These are phyloP conservation scores for Palythoa grandiflora DNA, from an alignment of 92 coral and sea anemone species.

Conservation along the genomic window DNA sequence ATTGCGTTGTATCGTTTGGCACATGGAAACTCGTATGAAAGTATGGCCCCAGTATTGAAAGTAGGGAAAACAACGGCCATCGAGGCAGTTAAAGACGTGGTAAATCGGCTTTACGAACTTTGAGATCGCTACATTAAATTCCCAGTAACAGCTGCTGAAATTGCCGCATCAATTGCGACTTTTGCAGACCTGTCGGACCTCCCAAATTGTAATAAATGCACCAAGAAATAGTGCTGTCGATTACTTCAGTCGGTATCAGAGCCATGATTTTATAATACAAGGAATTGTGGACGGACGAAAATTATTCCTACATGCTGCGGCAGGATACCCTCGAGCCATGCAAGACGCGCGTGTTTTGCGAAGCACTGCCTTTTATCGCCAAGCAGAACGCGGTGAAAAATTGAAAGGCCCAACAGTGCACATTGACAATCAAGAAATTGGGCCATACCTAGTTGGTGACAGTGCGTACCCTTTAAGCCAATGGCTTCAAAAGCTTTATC, in stretches of 20 bases:
- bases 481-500: not conserved
- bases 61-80: too few relatives aligned
- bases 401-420: not conserved
- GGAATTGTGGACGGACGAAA: not conserved
- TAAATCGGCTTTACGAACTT: too few relatives aligned
- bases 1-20: too few relatives aligned
- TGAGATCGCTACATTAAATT: too few relatives aligned
- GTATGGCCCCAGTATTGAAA: not conserved
- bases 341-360: not conserved
- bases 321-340: not conserved
- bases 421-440: constrained; percentile 11
- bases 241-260: too few relatives aligned
- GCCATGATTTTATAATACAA: too few relatives aligned
- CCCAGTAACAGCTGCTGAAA: too few relatives aligned
- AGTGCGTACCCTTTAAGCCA: constrained; percentile 2
- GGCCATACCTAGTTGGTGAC: not conserved
- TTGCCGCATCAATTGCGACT: too few relatives aligned
- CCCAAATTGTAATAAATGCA: too few relatives aligned
- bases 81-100: not conserved
- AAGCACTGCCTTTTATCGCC: constrained; percentile 4
- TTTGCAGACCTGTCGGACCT: too few relatives aligned
- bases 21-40: not conserved
- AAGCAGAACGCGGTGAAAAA: not conserved
- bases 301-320: constrained; percentile 4
- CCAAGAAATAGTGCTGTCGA: too few relatives aligned